Evolutionary conservation across 2,797 vertebrate species (phyloP), one percentile per base, ranked within the genome.

Genomic region (Lindbergichthys nudifrons): DNA sequence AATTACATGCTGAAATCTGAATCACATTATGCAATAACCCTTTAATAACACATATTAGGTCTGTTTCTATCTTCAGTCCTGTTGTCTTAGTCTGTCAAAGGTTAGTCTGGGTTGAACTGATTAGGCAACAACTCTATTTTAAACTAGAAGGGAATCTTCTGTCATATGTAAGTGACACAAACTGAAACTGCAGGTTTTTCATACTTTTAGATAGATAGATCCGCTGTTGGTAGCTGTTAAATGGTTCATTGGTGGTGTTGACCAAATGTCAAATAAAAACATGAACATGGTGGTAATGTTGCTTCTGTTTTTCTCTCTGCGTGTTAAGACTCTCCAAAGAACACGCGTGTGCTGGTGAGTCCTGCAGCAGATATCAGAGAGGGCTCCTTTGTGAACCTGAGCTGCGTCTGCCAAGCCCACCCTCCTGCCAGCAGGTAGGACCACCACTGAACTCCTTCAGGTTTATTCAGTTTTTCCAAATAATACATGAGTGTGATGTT

Each of bases 351-450:
- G 80, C 57, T 91, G 58, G 47, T 92, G 56, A 92, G 65, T 73
- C 90, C 95, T 54, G 82, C 50, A 51, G 89, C 92, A 11, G 94
- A 95, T 76, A 87, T 95, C 82, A 92, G 89, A 87, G 95, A 96
- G 59, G 94, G 93, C 4, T 88, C 77, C 2, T 58, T 61, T 14
- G 90, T 94, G 3, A 95, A 90, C 81, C 83, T 96, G 75, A 95
- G 88, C 71, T 96, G 95, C 48, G 67, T 82, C 65, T 93, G 87
- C 81, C 86, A 85, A 0, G 92, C 93, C 45, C 80, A 94, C 71
- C 95, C 95, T 32, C 93, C 93, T 2, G 83, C 85, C 75, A 89
- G 23, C 70, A 91, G 92, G 92, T 92, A 80, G 0, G 26, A 68
- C 2, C 1, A n/a, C 9, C n/a, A 50, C 26, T 2, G n/a, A 4